These are phyloP conservation scores for Eidolon dupreanum DNA, from an alignment of 2,797 vertebrate species.

Conservation along the genomic window DNA sequence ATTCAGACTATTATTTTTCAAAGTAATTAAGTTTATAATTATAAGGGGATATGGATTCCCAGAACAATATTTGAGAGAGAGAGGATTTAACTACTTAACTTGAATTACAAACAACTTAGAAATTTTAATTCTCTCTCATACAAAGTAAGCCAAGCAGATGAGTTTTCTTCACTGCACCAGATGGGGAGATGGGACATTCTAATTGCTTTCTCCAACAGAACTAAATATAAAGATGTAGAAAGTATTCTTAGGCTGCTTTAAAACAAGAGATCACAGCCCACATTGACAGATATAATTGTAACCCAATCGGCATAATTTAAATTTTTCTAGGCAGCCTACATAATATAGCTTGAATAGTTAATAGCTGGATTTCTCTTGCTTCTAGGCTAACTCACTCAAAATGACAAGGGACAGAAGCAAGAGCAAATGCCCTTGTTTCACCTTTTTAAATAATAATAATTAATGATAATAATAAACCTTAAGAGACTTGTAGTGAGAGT, in stretches of 20 bases:
- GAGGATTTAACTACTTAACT: conserved; percentile 55
- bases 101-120: conserved; percentile 57
- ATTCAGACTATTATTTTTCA: conserved; percentile 19
- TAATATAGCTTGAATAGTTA: conserved; percentile 1
- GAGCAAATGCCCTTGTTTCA: neutral
- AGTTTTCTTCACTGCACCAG: conserved; percentile 59
- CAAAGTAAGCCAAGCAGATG: conserved; percentile 59
- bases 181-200: conserved; percentile 55
- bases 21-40: conserved; percentile 53
- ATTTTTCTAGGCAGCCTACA: conserved; percentile 45
- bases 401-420: neutral
- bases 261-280: conserved; percentile 68
- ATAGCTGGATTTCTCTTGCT: conserved; percentile 20
- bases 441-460: neutral
- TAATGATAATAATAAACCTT: neutral
- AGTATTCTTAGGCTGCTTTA: conserved; percentile 69
- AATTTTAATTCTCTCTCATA: conserved; percentile 55
- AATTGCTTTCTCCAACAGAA: conserved; percentile 63
- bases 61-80: conserved; percentile 61
- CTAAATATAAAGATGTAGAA: conserved; percentile 70
- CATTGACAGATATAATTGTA: conserved; percentile 67
- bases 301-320: conserved; percentile 54
- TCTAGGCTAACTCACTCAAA: neutral
- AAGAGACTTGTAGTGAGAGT: neutral
- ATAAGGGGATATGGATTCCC: conserved; percentile 12